Percentiles rank a stretch among this genome's conserved stretches.
Evolutionary conservation across 2,797 vertebrate species (phyloP).

Genomic region (Prunella strophiata): DNA sequence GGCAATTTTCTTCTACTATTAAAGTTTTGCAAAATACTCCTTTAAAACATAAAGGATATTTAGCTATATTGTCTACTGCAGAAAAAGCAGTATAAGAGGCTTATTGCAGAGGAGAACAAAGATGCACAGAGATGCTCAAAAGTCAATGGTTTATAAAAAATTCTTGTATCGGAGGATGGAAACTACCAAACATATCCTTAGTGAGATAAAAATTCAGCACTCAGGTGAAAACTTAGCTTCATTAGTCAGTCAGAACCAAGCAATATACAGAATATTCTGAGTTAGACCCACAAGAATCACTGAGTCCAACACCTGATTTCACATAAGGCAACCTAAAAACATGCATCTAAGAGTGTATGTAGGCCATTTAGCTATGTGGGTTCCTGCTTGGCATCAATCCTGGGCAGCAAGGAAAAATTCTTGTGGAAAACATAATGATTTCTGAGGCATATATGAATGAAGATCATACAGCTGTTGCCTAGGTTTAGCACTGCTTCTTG

Average conservation of each 20-base stretch:
- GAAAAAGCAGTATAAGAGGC: neutral
- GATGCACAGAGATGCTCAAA: neutral
- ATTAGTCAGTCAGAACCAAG: neutral
- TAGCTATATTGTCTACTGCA: neutral
- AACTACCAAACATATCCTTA: neutral
- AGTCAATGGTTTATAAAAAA: neutral
- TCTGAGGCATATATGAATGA: neutral
- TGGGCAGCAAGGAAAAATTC: neutral
- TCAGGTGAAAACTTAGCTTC: neutral
- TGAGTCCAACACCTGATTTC: neutral
- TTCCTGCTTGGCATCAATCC: neutral
- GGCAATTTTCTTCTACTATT: neutral
- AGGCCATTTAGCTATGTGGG: neutral
- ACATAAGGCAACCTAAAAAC: neutral
- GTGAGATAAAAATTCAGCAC: neutral
- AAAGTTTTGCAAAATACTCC: neutral
- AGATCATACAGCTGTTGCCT: neutral
- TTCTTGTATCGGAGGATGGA: neutral
- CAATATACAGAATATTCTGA: neutral
- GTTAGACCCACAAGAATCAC: neutral
- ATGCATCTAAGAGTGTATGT: rapidly evolving
- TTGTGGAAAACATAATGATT: neutral
- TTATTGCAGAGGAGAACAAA: neutral
- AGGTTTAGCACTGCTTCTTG: neutral
- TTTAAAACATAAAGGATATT: neutral